A percentile compares a stretch with the other conserved stretches of the same genome.
Conservation (phyloP, 1,140 invertebrate species). For the Cydia strobilella region DNA sequence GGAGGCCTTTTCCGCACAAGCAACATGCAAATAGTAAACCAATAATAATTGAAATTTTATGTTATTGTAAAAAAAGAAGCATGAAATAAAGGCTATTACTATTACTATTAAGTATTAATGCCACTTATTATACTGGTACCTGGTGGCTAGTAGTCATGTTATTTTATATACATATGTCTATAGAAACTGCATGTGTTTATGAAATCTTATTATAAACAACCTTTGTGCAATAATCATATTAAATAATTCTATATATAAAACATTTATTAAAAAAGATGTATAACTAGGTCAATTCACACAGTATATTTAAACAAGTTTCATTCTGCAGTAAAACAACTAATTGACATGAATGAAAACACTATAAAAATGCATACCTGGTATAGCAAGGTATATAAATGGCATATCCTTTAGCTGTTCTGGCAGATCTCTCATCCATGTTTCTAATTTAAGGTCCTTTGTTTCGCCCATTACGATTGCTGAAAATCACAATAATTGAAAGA, state of each 20-base stretch:
- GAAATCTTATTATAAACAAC: too few species aligned
- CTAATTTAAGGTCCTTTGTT: conserved; percentile 76
- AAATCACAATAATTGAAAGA: conserved; percentile 38
- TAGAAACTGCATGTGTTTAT: too few species aligned
- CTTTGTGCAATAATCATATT: not conserved
- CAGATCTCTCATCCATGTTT: conserved; percentile 86
- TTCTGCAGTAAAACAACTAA: not conserved
- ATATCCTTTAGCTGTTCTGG: conserved; percentile 80
- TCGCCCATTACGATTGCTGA: conserved; percentile 64
- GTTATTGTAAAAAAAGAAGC: too few species aligned
- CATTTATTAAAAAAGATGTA: not conserved
- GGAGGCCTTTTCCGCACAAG: too few species aligned
- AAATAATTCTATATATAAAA: not conserved
- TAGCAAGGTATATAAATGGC: conserved; percentile 86
- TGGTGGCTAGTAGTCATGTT: too few species aligned
- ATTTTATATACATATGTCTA: too few species aligned
- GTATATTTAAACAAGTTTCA: not conserved
- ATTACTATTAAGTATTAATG: too few species aligned
- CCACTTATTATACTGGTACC: too few species aligned
- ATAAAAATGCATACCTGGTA: conserved; percentile 82
- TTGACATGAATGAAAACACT: not conserved
- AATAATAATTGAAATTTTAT: too few species aligned
- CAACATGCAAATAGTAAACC: too few species aligned
- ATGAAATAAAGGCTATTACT: too few species aligned
- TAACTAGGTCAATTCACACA: not conserved